Base-by-base conservation (phyloP, 2,797 vertebrate genomes). In the Sciurus carolinensis region DNA sequence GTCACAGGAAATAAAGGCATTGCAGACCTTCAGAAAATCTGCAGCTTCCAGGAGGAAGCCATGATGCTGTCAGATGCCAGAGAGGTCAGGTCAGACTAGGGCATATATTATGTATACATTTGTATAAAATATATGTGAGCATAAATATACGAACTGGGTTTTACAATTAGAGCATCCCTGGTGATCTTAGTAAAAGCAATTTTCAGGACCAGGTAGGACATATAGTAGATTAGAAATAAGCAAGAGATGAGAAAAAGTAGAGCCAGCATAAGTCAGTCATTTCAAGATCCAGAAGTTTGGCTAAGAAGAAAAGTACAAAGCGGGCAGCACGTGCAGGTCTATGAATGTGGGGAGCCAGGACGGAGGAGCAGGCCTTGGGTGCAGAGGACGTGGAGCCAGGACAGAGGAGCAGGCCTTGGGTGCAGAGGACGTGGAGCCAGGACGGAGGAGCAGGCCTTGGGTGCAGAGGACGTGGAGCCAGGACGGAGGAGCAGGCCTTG, bases 281-380 rank as follows among this genome's bases (percentile, higher is more conserved):
- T 80, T 94, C 82, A 91, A 82, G 94, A 94, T 86, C 94, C 26
- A 73, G 42, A 83, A 79, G 66, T 90, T 71, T 73, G 62, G 30
- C 69, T 84, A 52, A 90, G 90, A 91, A 94, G 79, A n/a, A 82
- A 75, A 84, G 79, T 62, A 52, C 10, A 64, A 75, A 72, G 64
- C 44, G 47, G 52, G 9, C 72, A 87, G 4, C 77, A 36, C 80
- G 20, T 59, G 80, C 33, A 39, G 39, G 8, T 39, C n/a, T 22
- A 28, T 33, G 64, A 79, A 22, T 57, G 52, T 67, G n/a, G 33
- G 59, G 10, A 47, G 44, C 44, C 44, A 47, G 44, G 44, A 47
- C 44, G 8, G 44, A 47, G 44, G 7, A 47, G 9, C 44, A 47
- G 44, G 44, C 44, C 44, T 47, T 47, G 44, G 44, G 44, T 47